Conservation (phyloP, 2,113 vertebrate species). For the Notothenia rossii region DNA sequence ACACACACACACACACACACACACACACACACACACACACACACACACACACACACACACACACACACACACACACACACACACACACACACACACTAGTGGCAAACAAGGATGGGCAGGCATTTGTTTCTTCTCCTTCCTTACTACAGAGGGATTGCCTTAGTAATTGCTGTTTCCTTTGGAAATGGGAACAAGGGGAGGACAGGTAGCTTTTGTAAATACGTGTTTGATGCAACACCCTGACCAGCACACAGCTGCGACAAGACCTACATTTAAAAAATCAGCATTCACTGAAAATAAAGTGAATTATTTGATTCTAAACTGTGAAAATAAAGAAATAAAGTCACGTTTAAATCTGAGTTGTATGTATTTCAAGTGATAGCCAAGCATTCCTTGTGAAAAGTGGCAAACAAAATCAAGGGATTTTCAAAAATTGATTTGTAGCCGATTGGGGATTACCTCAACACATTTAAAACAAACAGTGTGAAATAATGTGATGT, state of each 20-base stretch:
- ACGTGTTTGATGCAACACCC: constrained; percentile 11
- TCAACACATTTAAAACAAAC: neutral
- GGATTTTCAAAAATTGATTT: neutral
- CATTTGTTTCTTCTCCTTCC: neutral
- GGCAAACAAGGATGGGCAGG: neutral
- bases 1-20: no score
- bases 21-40: no score
- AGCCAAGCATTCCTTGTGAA: neutral
- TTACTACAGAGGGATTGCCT: neutral
- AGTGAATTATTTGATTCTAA: neutral
- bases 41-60: no score
- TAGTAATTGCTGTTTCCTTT: constrained; percentile 16
- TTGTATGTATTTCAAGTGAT: no score
- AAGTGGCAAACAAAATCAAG: neutral
- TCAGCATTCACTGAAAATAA: neutral
- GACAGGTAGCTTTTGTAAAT: constrained; percentile 42
- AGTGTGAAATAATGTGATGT: neutral
- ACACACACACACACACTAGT: no score
- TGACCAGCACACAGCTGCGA: no score
- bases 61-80: no score
- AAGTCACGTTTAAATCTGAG: neutral
- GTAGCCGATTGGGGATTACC: neutral
- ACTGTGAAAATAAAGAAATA: neutral
- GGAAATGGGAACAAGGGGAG: constrained; percentile 46
- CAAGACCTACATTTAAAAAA: no score